Conservation (phyloP, 2,888 invertebrate genomes). For the Digitonthophagus gazella region DNA sequence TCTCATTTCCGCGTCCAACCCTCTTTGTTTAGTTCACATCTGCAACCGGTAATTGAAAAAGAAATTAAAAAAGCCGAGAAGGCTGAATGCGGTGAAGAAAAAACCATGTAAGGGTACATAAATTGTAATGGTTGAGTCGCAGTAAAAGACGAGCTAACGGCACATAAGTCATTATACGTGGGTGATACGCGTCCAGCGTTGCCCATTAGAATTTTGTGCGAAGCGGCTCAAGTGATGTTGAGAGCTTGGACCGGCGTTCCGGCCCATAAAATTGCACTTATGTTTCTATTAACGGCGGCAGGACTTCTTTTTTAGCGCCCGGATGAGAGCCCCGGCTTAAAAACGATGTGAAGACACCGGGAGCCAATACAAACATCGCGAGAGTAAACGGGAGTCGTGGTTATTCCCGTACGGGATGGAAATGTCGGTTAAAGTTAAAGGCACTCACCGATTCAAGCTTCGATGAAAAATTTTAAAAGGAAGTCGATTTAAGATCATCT, state of each 20-base stretch:
- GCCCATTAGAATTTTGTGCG: slow-evolving; percentile 27
- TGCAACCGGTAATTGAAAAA: neutral
- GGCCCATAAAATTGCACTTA: slow-evolving; percentile 54
- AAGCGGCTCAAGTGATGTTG: slow-evolving; percentile 45
- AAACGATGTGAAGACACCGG: neutral
- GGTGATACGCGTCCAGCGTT: slow-evolving; percentile 5
- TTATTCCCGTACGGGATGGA: no score
- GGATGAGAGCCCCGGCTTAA: neutral
- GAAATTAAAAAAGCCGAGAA: neutral
- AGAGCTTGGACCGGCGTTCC: slow-evolving; percentile 49
- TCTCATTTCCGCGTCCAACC: neutral
- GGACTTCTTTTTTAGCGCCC: neutral
- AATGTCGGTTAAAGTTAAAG: no score
- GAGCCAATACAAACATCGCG: neutral
- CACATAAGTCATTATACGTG: slow-evolving; percentile 43
- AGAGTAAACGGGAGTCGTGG: no score
- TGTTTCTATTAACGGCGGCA: slow-evolving; percentile 49
- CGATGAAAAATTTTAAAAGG: no score
- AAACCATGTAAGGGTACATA: slow-evolving; percentile 37
- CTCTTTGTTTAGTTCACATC: neutral
- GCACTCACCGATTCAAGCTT: no score
- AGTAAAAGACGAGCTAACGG: slow-evolving; percentile 41
- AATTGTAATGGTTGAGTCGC: slow-evolving; percentile 47
- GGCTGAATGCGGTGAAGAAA: neutral
- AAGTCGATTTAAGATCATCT: no score